These are phyloP conservation scores for Anarhynchus alexandrinus DNA, from an alignment of 2,113 vertebrate species.

Conservation along the genomic window DNA sequence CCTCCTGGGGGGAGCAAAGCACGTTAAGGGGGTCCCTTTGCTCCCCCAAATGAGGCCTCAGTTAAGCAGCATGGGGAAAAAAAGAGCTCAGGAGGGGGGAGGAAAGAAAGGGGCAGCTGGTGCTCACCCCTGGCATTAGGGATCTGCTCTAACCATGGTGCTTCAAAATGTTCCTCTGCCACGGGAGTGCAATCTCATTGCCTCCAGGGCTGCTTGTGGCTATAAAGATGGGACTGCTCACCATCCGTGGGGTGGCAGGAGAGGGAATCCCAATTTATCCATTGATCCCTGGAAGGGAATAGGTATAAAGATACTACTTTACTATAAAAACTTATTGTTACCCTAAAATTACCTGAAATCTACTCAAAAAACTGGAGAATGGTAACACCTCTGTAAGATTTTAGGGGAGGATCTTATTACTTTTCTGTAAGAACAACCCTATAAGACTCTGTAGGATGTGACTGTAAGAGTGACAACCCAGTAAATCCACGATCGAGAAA, in stretches of 20 bases:
- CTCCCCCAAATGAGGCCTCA: not conserved
- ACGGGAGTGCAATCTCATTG: not conserved
- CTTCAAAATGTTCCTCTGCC: not conserved
- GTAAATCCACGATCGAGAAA: not conserved
- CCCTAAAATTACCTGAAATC: not conserved
- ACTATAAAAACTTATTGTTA: not conserved
- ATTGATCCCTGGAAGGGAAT: not conserved
- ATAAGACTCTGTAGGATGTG: not conserved
- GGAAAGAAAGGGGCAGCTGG: not conserved
- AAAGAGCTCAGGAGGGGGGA: not conserved
- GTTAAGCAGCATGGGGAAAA: not conserved
- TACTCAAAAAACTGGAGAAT: not conserved
- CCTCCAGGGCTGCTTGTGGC: not conserved
- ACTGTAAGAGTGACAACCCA: not conserved
- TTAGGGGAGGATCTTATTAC: not conserved
- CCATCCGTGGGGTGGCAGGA: not conserved
- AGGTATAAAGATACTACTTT: not conserved
- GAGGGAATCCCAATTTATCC: not conserved
- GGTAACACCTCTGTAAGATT: not conserved
- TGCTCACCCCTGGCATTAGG: not conserved
- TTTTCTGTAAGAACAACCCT: not conserved
- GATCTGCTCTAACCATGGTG: not conserved
- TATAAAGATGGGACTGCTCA: not conserved
- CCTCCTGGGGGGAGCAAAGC: rapidly evolving
- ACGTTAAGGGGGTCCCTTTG: not conserved